Conservation (phyloP, 2,797 vertebrate species). For the Phrynocephalus guinanensis region DNA sequence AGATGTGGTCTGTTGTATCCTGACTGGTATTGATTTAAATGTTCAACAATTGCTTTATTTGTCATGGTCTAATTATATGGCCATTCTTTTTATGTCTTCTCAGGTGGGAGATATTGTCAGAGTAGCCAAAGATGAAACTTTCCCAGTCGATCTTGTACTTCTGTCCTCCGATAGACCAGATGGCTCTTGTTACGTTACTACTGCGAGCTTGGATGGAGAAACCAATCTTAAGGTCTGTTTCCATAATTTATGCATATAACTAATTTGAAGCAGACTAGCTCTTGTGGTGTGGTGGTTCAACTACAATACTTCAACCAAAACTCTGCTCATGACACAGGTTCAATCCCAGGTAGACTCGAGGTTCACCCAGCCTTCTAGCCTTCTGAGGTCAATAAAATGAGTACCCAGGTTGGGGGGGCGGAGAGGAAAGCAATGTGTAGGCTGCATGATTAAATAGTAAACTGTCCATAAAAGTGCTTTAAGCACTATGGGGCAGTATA, state of each 20-base stretch:
- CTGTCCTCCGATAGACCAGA: conserved; percentile 92
- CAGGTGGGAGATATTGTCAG: conserved; percentile 99
- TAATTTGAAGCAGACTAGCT: background rate
- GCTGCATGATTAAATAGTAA: no score
- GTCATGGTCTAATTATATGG: background rate
- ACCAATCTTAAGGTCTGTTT: conserved; percentile 94
- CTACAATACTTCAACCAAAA: no score
- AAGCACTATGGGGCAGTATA: no score
- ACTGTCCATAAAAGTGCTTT: no score
- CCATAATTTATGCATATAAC: conserved; percentile 2
- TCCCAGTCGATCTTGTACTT: conserved; percentile 93
- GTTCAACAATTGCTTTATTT: background rate
- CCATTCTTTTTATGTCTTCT: background rate
- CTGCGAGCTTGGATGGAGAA: conserved; percentile 96
- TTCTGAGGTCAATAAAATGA: no score
- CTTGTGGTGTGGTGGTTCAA: no score
- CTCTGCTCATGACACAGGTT: no score
- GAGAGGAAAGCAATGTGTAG: no score
- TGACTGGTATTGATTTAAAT: background rate
- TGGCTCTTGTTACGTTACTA: conserved; percentile 96
- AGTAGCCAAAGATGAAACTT: conserved; percentile 99
- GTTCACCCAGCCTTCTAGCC: no score
- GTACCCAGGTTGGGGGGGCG: no score
- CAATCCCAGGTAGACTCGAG: no score
- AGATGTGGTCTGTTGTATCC: conserved; percentile 10